These are phyloP conservation scores for Gymnothorax javanicus DNA, from an alignment of 2,797 vertebrate genomes.

Conservation along the genomic window DNA sequence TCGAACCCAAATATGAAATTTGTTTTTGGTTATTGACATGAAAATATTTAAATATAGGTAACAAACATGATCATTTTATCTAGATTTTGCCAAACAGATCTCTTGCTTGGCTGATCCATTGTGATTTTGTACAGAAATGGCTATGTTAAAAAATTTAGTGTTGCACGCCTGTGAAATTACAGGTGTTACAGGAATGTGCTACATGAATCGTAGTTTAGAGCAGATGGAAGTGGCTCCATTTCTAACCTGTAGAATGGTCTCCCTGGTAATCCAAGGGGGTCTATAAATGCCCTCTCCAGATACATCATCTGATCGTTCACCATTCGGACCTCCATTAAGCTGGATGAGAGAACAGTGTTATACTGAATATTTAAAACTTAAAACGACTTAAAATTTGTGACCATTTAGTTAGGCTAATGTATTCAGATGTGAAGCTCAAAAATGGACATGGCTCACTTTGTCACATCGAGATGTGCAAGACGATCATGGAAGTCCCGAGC, in stretches of 20 bases:
- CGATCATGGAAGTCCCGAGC: conserved; percentile 76
- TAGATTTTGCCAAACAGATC: neutral
- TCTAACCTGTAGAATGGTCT: conserved; percentile 91
- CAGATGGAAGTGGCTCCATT: neutral
- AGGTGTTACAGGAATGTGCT: neutral
- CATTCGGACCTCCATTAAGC: conserved; percentile 79
- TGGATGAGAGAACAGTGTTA: conserved; percentile 54
- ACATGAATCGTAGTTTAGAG: neutral
- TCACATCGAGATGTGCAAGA: conserved; percentile 71
- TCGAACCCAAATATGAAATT: neutral
- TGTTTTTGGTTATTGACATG: neutral
- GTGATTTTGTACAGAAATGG: neutral
- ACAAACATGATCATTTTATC: neutral
- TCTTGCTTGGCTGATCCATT: neutral
- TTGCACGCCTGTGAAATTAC: neutral
- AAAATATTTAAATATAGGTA: neutral
- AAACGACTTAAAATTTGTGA: neutral
- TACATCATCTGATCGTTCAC: conserved; percentile 94
- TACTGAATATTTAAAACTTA: neutral
- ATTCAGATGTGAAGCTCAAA: neutral
- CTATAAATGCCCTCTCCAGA: conserved; percentile 90
- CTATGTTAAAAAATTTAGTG: neutral
- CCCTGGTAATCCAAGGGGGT: conserved; percentile 89
- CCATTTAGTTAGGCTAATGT: too few relatives aligned
- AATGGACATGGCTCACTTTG: conserved; percentile 71